A percentile compares a stretch with the other conserved stretches of the same genome.
These are phyloP conservation scores for Steinernema carpocapsae DNA, from an alignment of 2,888 invertebrate species.

Conservation along the genomic window DNA sequence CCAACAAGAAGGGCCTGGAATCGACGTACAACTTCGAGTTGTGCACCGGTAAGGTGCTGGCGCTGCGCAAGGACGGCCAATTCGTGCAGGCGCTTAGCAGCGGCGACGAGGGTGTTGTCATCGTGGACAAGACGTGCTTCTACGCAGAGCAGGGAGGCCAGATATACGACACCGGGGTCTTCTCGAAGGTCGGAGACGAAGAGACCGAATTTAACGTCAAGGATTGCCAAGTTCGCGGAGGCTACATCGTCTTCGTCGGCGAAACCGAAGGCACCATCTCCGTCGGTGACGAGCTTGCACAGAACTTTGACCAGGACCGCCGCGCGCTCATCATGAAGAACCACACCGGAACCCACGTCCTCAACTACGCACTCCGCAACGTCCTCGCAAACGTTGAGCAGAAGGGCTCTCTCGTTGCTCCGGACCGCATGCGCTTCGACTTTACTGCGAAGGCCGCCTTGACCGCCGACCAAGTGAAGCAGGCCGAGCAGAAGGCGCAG, in stretches of 20 bases:
- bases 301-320: conserved; percentile 83
- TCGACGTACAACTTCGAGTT: conserved; percentile 80
- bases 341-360: conserved; percentile 94
- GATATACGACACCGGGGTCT: conserved; percentile 91
- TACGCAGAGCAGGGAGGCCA: conserved; percentile 99
- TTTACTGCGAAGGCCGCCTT: conserved; percentile 91
- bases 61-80: conserved; percentile 77
- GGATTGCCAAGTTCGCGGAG: conserved; percentile 91
- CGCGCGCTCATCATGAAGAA: conserved; percentile 95
- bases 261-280: conserved; percentile 81
- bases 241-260: conserved; percentile 92
- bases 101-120: conserved; percentile 87
- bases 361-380: conserved; percentile 89
- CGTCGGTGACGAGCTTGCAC: conserved; percentile 83
- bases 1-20: conserved; percentile 72
- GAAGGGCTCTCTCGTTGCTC: conserved; percentile 90
- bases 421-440: conserved; percentile 94
- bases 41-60: conserved; percentile 80
- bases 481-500: conserved; percentile 82
- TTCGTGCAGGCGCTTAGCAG: conserved; percentile 84
- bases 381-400: conserved; percentile 75
- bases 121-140: conserved; percentile 89
- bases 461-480: conserved; percentile 81
- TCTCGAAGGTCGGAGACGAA: conserved; percentile 81
- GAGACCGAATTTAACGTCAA: conserved; percentile 85